phyloP scores from a whole-genome alignment of 1,140 invertebrate genomes.

The Zaprionus capensis region DNA sequence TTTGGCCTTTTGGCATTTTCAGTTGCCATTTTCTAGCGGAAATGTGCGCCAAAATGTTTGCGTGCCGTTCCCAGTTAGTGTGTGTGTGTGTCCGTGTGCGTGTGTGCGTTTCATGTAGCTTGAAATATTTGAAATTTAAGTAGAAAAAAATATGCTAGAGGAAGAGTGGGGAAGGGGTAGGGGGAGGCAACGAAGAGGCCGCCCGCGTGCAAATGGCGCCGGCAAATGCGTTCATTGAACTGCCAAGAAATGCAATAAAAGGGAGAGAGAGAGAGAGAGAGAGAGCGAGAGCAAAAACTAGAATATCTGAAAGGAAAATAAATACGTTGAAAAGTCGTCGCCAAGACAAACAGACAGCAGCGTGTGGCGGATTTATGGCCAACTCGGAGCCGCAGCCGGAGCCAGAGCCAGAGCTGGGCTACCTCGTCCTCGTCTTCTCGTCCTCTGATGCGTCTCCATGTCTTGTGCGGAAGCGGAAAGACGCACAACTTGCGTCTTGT shows the following conservation, averaged over 20 bases:
- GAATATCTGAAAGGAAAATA: constrained; percentile 56
- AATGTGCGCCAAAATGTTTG: constrained; percentile 80
- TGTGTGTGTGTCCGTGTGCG: constrained; percentile 1
- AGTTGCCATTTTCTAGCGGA: constrained; percentile 73
- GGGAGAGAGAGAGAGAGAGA: constrained; percentile 39
- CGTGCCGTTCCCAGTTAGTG: constrained; percentile 44
- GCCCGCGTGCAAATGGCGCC: constrained; percentile 70
- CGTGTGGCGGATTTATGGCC: constrained; percentile 63
- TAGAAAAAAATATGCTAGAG: constrained; percentile 31
- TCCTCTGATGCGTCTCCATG: constrained; percentile 4
- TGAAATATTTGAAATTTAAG: constrained; percentile 75
- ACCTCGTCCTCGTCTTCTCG: constrained; percentile 8
- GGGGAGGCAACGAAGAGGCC: not conserved
- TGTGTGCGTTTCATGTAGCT: constrained; percentile 14
- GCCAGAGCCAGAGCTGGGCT: not conserved
- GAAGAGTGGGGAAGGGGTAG: too few relatives aligned
- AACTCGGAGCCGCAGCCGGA: constrained; percentile 16
- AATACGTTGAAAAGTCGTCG: constrained; percentile 43
- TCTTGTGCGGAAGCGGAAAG: constrained; percentile 70
- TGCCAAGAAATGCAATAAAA: constrained; percentile 75
- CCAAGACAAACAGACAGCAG: constrained; percentile 67
- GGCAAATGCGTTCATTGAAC: constrained; percentile 80
- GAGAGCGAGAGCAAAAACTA: not conserved
- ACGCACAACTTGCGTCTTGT: constrained; percentile 69
- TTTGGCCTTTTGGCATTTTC: constrained; percentile 70